A percentile compares a stretch with the other conserved stretches of the same genome.
Evolutionary conservation across 2,888 invertebrate genomes (phyloP).

Genomic region (Drosophila mulleri): DNA sequence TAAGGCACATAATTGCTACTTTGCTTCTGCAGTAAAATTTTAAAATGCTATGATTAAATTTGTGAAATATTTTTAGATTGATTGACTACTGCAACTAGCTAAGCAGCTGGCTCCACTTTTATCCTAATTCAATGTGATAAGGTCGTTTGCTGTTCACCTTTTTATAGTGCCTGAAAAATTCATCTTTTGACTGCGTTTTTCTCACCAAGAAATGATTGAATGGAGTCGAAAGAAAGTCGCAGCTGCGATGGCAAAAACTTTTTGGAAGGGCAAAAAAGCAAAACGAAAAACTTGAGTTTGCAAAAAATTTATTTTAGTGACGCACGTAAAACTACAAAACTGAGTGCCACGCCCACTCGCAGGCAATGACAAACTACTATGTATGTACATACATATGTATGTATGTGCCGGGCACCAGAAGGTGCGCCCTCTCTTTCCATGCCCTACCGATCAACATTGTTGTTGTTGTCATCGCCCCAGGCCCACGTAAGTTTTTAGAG

Average conservation of each 20-base stretch:
- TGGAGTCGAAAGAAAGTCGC: constrained; percentile 67
- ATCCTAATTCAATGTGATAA: neutral
- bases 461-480: constrained; percentile 12
- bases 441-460: constrained; percentile 21
- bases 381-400: neutral
- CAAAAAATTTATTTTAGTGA: constrained; percentile 24
- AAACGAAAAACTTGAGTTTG: constrained; percentile 28
- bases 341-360: constrained; percentile 17
- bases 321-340: constrained; percentile 27
- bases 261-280: constrained; percentile 18
- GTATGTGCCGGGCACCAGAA: constrained; percentile 33
- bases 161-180: constrained; percentile 3
- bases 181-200: constrained; percentile 22
- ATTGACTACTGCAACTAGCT: neutral
- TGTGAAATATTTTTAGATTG: neutral
- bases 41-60: neutral
- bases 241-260: constrained; percentile 55
- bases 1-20: neutral
- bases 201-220: constrained; percentile 61
- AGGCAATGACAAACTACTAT: constrained; percentile 42
- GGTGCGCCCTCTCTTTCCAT: neutral
- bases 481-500: constrained; percentile 61
- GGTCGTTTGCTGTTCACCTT: neutral
- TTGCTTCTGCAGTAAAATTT: neutral
- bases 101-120: neutral